Conservation (phyloP, 2,113 vertebrate genomes). For the Cyanistes caeruleus region DNA sequence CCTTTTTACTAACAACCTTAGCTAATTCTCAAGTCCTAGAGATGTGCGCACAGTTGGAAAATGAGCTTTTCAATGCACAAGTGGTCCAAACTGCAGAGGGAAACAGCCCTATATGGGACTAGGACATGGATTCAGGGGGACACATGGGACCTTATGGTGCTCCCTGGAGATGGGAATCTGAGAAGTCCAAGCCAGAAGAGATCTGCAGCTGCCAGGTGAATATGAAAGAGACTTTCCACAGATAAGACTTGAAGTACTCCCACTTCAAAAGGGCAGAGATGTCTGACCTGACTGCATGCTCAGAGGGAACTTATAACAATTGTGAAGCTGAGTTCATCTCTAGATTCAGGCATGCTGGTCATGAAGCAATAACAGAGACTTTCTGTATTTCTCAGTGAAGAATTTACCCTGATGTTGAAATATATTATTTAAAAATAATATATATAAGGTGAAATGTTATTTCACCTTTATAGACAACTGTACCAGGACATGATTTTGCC, state of each 20-base stretch:
- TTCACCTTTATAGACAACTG: neutral
- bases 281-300: neutral
- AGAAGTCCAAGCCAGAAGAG: neutral
- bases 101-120: fast-evolving
- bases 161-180: neutral
- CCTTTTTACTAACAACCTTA: neutral
- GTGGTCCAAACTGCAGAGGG: neutral
- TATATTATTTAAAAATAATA: neutral
- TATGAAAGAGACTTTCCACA: neutral
- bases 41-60: neutral
- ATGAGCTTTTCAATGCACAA: neutral
- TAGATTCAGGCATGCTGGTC: neutral
- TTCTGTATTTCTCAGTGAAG: neutral
- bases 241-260: neutral
- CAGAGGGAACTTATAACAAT: neutral
- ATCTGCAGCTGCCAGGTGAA: neutral
- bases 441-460: neutral
- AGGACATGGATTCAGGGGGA: neutral
- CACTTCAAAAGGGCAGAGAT: neutral
- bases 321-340: neutral
- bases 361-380: neutral
- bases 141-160: fast-evolving
- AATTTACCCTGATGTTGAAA: neutral
- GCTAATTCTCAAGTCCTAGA: neutral
- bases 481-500: neutral